Evolutionary conservation across 2,888 invertebrate genomes (phyloP), one percentile per base, ranked within the genome.

Genomic region (Enoplolaimus lenunculus): DNA sequence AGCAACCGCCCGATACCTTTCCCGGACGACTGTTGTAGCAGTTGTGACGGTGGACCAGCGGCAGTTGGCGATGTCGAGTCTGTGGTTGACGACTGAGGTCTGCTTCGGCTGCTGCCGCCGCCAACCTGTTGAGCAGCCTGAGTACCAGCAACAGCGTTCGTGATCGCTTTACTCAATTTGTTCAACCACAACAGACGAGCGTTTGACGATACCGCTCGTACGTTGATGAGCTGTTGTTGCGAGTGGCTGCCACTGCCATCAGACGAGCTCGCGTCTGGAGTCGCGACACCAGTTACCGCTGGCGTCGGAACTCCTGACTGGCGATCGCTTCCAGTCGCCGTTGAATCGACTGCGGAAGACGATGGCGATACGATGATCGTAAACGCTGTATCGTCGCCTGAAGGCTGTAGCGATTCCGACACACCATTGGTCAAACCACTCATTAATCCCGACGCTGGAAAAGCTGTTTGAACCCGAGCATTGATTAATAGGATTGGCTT

Each of bases 401-500:
- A 26, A 33, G 7, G 30, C n/a, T n/a, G n/a, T n/a, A n/a, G n/a
- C 13, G 67, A 2, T 29, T 62, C 62, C 16, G 7, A 13, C 7
- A n/a, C n/a, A 3, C 29, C 34, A 59, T 34, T 34, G 3, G 59
- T n/a, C n/a, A n/a, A n/a, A n/a, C n/a, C n/a, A n/a, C n/a, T n/a
- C n/a, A n/a, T n/a, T 21, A 34, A 34, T 7, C 67, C 67, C 3
- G 67, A 33, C 3, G 30, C 28, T 3, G 26, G 28, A 3, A 2
- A 2, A 13, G n/a, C 3, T 3, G 3, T 13, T n/a, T 13, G 16
- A 3, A 66, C n/a, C 33, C 35, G n/a, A 7, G 72, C 69, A 16
- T 68, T 70, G 2, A 73, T 67, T 28, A 78, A 65, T 59, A 79
- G 62, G 29, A 76, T 69, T 1, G 78, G 78, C 83, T 86, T 86